phyloP scores from a whole-genome alignment of 2,797 vertebrate species.

The Schizothorax lantsangensis region DNA sequence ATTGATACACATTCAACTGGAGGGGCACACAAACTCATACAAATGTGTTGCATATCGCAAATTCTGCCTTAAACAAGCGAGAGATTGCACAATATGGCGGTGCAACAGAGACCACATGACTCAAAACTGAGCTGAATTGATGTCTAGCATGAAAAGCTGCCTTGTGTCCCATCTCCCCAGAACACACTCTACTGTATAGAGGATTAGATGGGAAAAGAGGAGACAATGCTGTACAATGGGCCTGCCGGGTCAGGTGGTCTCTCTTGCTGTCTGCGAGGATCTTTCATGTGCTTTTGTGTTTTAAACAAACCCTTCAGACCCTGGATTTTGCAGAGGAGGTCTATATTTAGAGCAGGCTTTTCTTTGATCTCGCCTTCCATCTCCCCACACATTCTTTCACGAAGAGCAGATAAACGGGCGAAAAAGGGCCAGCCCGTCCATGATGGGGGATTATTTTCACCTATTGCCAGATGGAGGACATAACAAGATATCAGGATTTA shows the following conservation, averaged over 20 bases:
- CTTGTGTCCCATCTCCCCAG: slow-evolving; percentile 3
- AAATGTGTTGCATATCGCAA: not conserved
- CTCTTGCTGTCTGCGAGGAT: slow-evolving; percentile 67
- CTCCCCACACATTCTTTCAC: slow-evolving; percentile 70
- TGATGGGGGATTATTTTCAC: slow-evolving; percentile 63
- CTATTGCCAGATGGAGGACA: slow-evolving; percentile 63
- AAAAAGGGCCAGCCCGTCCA: slow-evolving; percentile 53
- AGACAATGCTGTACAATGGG: slow-evolving; percentile 41
- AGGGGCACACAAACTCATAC: slow-evolving; percentile 6
- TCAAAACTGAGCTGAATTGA: slow-evolving; percentile 10
- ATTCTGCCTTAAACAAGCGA: not conserved
- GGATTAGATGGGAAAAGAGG: slow-evolving; percentile 25
- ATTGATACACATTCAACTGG: not conserved
- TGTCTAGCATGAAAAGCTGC: slow-evolving; percentile 2
- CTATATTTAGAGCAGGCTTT: slow-evolving; percentile 73
- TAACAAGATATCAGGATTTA: slow-evolving; percentile 61
- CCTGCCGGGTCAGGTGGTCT: slow-evolving; percentile 60
- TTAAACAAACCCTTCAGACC: slow-evolving; percentile 71
- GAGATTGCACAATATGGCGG: not conserved
- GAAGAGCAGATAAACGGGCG: slow-evolving; percentile 61
- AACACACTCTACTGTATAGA: slow-evolving; percentile 28
- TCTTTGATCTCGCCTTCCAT: slow-evolving; percentile 78
- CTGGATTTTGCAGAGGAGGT: slow-evolving; percentile 59
- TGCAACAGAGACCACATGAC: not conserved
- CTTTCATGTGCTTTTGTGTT: slow-evolving; percentile 78